Conservation (phyloP, 2,113 vertebrate genomes). For the Pomatostomus ruficeps region DNA sequence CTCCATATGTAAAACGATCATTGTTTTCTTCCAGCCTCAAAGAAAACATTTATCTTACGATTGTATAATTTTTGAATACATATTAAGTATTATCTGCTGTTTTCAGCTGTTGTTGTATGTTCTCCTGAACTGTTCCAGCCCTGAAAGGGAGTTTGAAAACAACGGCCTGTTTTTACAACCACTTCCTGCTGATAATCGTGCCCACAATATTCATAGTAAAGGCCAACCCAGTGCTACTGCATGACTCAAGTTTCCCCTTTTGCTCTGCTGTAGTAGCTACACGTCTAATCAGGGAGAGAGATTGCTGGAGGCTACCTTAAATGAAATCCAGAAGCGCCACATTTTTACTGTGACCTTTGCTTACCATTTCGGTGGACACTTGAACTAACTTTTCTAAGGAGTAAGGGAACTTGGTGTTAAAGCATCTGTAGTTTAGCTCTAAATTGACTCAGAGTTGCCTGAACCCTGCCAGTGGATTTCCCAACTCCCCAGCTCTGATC, state of each 20-base stretch:
- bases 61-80: conserved; percentile 37
- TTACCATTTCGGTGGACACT: not conserved
- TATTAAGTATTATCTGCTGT: conserved; percentile 41
- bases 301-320: conserved; percentile 25
- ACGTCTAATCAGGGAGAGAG: not conserved
- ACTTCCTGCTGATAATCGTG: conserved; percentile 63
- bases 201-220: conserved; percentile 19
- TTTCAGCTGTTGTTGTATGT: conserved; percentile 35
- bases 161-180: conserved; percentile 63
- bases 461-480: not conserved
- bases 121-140: conserved; percentile 28
- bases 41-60: conserved; percentile 13
- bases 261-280: not conserved
- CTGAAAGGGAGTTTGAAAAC: conserved; percentile 45
- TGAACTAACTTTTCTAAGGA: not conserved
- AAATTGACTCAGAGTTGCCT: not conserved
- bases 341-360: conserved; percentile 31
- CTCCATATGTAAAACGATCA: not conserved
- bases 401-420: not conserved
- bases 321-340: conserved; percentile 37
- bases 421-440: not conserved
- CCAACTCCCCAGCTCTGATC: not conserved
- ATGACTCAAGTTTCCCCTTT: conserved; percentile 57
- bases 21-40: conserved; percentile 35
- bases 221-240: conserved; percentile 32